Base-by-base conservation (phyloP, 2,888 invertebrate species). In the Stenodera caucasica region DNA sequence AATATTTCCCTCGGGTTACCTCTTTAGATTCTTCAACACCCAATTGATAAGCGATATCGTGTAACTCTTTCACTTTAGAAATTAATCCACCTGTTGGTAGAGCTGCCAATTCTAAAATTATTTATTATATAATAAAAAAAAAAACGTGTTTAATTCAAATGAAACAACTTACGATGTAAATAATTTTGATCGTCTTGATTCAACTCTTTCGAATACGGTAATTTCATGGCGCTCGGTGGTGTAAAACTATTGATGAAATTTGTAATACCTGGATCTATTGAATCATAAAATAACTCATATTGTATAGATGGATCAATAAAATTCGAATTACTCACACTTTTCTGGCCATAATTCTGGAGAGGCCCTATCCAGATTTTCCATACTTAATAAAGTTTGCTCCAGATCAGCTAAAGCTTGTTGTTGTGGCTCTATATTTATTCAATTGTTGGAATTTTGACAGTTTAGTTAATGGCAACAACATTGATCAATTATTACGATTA, bases 301-400 rank as follows among this genome's bases (percentile, higher is more conserved):
- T n/a, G n/a, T n/a, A n/a, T n/a, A n/a, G n/a, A n/a, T n/a, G n/a
- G n/a, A n/a, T n/a, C n/a, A n/a, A n/a, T n/a, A n/a, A n/a, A n/a
- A n/a, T n/a, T n/a, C n/a, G n/a, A n/a, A 29, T 9, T 58, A 82
- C 89, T 88, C 85, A 95, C 96, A 92, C 83, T 93, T 92, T 81
- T 96, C 96, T 23, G 96, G 96, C 97, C 97, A 98, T 74, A 97
- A 81, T 78, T 97, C 96, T 32, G 97, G 97, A 2, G 97, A 97
- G n/a, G 93, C 88, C 71, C 97, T 86, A 81, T 96, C 96, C 71
- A 98, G 82, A 78, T 92, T 94, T 82, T 98, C 97, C 76, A 91
- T 84, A 76, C 95, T 94, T 72, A 94, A 83, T 61, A 97, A 84
- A 77, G 88, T 90, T 76, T 90, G 90, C 78, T 92, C 92, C 60